phyloP scores from a whole-genome alignment of 2,888 invertebrate species.

The Sinotaia quadrata region DNA sequence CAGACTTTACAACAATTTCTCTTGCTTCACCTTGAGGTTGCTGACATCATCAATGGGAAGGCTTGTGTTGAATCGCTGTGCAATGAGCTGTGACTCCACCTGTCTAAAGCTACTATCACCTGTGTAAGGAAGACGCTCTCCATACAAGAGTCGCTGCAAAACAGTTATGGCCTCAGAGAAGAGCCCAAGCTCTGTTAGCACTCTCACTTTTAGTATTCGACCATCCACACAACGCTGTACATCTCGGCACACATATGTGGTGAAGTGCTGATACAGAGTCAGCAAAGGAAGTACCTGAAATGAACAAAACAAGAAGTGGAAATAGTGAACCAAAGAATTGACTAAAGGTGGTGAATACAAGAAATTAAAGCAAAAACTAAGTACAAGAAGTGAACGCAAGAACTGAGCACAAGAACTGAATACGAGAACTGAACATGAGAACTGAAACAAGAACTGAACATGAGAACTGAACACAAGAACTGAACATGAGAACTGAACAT shows the following conservation, averaged over 20 bases:
- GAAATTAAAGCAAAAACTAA: no score
- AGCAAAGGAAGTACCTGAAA: slow-evolving; percentile 69
- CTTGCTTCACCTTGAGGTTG: slow-evolving; percentile 67
- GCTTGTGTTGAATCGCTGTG: slow-evolving; percentile 57
- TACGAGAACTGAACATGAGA: no score
- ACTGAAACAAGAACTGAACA: no score
- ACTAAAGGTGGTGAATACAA: no score
- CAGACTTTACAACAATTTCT: no score
- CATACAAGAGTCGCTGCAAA: slow-evolving; percentile 64
- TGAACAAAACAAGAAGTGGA: background rate
- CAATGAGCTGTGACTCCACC: slow-evolving; percentile 58
- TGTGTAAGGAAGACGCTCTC: slow-evolving; percentile 67
- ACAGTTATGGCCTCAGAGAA: slow-evolving; percentile 65
- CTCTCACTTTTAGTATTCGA: slow-evolving; percentile 65
- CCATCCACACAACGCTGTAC: slow-evolving; percentile 68
- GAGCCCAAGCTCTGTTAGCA: slow-evolving; percentile 67
- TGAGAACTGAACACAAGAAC: no score
- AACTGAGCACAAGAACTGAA: no score
- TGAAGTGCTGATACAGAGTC: slow-evolving; percentile 68
- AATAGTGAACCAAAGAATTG: no score
- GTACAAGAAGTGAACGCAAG: no score
- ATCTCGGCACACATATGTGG: slow-evolving; percentile 69
- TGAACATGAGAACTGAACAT: no score
- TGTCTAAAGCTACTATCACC: slow-evolving; percentile 66
- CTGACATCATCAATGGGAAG: slow-evolving; percentile 61